These are phyloP conservation scores for Dolichoris vasculosae DNA, from an alignment of 1,140 invertebrate species.

Conservation along the genomic window DNA sequence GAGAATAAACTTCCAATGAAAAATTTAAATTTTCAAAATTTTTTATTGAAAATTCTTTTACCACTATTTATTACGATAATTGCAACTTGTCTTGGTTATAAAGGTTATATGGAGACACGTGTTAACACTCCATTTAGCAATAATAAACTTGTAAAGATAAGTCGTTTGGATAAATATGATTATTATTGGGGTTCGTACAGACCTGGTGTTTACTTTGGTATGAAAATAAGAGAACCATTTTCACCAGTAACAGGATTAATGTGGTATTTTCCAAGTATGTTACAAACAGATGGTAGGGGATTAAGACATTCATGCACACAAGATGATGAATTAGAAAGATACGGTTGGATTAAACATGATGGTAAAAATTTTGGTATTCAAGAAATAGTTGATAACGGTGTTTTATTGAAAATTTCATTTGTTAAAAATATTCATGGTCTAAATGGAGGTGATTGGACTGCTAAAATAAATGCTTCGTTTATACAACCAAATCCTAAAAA, in stretches of 20 bases:
- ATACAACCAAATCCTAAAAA: slow-evolving; percentile 64
- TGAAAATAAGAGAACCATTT: slow-evolving; percentile 90
- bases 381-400: slow-evolving; percentile 87
- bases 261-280: slow-evolving; percentile 91
- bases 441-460: slow-evolving; percentile 95
- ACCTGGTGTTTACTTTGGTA: slow-evolving; percentile 90
- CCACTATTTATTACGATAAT: slow-evolving; percentile 71
- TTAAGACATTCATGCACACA: slow-evolving; percentile 95
- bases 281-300: slow-evolving; percentile 80
- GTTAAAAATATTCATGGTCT: slow-evolving; percentile 87
- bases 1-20: neutral
- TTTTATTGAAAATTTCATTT: slow-evolving; percentile 89
- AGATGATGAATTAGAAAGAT: slow-evolving; percentile 85
- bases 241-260: slow-evolving; percentile 95
- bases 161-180: slow-evolving; percentile 83
- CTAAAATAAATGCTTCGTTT: slow-evolving; percentile 82
- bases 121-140: slow-evolving; percentile 90
- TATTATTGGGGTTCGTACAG: slow-evolving; percentile 96
- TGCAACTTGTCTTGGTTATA: slow-evolving; percentile 84
- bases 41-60: slow-evolving; percentile 17
- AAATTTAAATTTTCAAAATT: slow-evolving; percentile 12
- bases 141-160: slow-evolving; percentile 81
- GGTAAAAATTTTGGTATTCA: slow-evolving; percentile 94
- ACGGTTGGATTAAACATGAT: slow-evolving; percentile 94
- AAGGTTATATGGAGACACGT: slow-evolving; percentile 89